Conservation (phyloP, 2,113 vertebrate species). For the Xiphophorus couchianus region DNA sequence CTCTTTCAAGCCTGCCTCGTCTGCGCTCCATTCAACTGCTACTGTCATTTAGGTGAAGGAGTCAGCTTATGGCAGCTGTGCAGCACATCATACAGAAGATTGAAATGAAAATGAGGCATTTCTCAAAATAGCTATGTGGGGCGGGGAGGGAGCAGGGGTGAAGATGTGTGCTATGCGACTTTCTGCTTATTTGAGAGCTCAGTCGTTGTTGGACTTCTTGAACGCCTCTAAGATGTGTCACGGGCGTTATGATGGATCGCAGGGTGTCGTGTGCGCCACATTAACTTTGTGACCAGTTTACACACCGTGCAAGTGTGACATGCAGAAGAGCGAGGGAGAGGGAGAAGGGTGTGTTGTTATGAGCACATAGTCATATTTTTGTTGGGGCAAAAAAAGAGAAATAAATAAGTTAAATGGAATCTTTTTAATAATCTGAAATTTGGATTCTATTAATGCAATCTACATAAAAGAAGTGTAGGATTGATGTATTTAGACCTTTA, state of each 20-base stretch:
- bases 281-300: conserved; percentile 40
- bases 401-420: conserved; percentile 31
- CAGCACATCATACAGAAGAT: conserved; percentile 50
- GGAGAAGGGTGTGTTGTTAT: background rate
- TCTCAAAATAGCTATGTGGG: conserved; percentile 58
- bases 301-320: conserved; percentile 1
- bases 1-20: conserved; percentile 28
- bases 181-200: conserved; percentile 55
- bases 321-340: background rate
- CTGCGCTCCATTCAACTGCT: conserved; percentile 59
- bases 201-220: conserved; percentile 37
- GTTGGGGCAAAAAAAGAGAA: conserved; percentile 32
- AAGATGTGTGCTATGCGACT: conserved; percentile 60
- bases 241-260: conserved; percentile 49
- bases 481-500: too few species aligned
- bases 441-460: too few species aligned
- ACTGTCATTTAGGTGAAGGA: conserved; percentile 57
- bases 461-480: too few species aligned
- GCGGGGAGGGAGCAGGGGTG: conserved; percentile 51
- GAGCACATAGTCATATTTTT: conserved; percentile 25
- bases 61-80: conserved; percentile 42
- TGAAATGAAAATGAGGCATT: conserved; percentile 72
- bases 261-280: conserved; percentile 3
- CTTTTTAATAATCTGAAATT: background rate
- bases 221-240: conserved; percentile 56